phyloP scores from a whole-genome alignment of 2,888 invertebrate species.

The Mythimna pallens region DNA sequence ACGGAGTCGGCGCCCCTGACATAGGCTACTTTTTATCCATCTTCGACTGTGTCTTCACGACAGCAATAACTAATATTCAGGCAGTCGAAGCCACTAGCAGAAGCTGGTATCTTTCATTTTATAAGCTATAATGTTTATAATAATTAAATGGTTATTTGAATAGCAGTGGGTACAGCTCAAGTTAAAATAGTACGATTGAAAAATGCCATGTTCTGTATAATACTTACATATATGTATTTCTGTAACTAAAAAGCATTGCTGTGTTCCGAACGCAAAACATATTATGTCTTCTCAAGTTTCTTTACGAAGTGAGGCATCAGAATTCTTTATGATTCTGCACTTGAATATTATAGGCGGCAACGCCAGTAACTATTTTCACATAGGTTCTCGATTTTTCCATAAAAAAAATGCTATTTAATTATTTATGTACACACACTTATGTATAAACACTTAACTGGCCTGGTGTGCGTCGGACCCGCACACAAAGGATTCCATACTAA shows the following conservation, averaged over 20 bases:
- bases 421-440: no score
- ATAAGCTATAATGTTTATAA: not conserved
- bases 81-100: no score
- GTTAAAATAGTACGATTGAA: no score
- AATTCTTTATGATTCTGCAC: not conserved
- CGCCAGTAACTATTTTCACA: not conserved
- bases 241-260: not conserved
- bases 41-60: no score
- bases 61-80: no score
- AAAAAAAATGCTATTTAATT: not conserved
- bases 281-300: slow-evolving; percentile 6
- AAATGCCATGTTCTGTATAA: not conserved
- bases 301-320: not conserved
- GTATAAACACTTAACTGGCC: no score
- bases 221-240: not conserved
- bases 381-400: not conserved
- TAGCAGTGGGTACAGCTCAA: no score
- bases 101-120: not conserved
- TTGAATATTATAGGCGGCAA: not conserved
- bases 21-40: no score
- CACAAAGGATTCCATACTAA: no score
- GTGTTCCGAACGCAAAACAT: not conserved
- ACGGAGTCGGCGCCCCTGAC: no score
- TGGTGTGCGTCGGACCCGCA: no score
- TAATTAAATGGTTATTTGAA: no score